Evolutionary conservation across 2,797 vertebrate species (phyloP), one percentile per base, ranked within the genome.

Genomic region (Crocodylus rhombifer): DNA sequence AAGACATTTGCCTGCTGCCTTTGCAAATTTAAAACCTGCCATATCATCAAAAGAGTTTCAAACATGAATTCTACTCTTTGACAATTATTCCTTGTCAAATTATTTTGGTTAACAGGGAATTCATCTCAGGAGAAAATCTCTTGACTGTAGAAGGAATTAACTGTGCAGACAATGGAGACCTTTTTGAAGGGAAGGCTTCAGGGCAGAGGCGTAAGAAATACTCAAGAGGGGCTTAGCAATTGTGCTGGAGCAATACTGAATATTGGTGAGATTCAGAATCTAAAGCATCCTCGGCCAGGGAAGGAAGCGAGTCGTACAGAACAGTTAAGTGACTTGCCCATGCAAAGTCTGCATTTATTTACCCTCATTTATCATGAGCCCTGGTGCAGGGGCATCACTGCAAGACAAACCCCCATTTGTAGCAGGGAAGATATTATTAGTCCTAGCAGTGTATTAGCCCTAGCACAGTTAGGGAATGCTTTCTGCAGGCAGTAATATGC

Each of bases 21-120:
- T 28, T 71, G 60, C 74, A 84, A 92, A 87, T 97, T 95, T 84
- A 94, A 94, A 95, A 97, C 21, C 86, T 92, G 87, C 73, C 77
- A 94, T 28, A 95, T 97, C 92, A 95, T 95, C 96, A 91, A 69
- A 89, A 94, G 51, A 91, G 74, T 78, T 81, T 62, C 82, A 73
- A 95, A n/a, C 75, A 77, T 71, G 64, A 95, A 94, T 96, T 96
- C 83, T 77, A 87, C 58, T 78, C 92, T 74, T 81, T 94, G 89
- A 95, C 94, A 95, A 95, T 93, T 94, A 95, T 81, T 97, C 78
- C 86, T 93, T 93, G 85, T 96, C 94, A 90, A 87, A 62, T 90
- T 87, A 79, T 56, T 87, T 74, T 94, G 69, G 65, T 82, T 95
- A 92, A 86, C 58, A 92, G 84, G 76, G 87, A 96, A 95, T 93